Evolutionary conservation across 1,140 invertebrate species (phyloP).

Genomic region (Drosophila ercepeae): DNA sequence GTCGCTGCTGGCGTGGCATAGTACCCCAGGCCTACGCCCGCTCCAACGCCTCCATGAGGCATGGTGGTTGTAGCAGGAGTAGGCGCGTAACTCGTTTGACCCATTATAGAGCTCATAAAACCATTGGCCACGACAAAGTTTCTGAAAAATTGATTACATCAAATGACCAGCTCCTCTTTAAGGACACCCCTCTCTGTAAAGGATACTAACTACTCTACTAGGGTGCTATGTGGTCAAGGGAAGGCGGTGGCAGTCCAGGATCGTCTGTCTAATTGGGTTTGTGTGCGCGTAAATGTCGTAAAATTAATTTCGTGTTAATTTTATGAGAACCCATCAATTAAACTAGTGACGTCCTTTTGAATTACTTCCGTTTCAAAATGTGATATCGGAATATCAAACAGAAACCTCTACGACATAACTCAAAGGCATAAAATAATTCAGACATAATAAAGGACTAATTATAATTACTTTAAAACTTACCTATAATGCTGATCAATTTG

Average conservation of each 20-base stretch:
- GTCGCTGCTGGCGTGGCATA: constrained; percentile 35
- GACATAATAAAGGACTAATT: neutral
- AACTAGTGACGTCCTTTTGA: constrained; percentile 66
- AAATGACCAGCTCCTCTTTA: constrained; percentile 33
- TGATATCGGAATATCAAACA: constrained; percentile 8
- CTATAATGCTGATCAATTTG: constrained; percentile 97
- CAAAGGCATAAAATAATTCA: neutral
- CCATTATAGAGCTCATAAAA: constrained; percentile 83
- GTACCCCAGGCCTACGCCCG: constrained; percentile 46
- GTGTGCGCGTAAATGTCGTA: constrained; percentile 76
- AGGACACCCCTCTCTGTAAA: neutral
- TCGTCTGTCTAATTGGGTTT: constrained; percentile 66
- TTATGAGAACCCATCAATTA: constrained; percentile 80
- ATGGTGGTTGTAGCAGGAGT: constrained; percentile 18
- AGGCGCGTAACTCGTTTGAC: constrained; percentile 56
- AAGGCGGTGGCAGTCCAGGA: neutral
- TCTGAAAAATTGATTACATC: constrained; percentile 81
- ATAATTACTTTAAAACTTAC: constrained; percentile 85
- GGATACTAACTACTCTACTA: neutral
- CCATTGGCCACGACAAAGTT: constrained; percentile 84
- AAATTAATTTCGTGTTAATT: constrained; percentile 83
- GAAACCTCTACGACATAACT: constrained; percentile 8
- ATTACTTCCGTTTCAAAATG: constrained; percentile 75
- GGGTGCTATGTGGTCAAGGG: neutral
- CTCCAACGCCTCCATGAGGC: constrained; percentile 25